Conservation (phyloP, 2,797 vertebrate species). For the Thripadectes ignobilis region DNA sequence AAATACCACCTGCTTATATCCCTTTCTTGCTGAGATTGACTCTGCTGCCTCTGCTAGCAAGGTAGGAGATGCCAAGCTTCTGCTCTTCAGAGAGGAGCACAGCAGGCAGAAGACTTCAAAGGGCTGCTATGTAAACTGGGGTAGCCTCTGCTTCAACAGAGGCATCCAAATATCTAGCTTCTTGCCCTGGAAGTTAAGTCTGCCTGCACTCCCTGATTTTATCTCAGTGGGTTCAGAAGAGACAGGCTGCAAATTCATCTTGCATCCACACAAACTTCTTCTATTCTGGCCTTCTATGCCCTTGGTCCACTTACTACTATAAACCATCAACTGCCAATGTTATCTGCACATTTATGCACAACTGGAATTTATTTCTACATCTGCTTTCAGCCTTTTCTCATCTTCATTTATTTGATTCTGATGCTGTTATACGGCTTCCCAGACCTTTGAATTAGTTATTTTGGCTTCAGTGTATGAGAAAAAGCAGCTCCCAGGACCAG, state of each 20-base stretch:
- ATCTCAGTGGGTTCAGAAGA: not conserved
- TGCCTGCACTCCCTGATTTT: not conserved
- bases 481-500: not conserved
- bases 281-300: not conserved
- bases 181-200: not conserved
- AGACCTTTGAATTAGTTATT: not conserved
- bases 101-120: not conserved
- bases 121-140: not conserved
- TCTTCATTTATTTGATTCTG: not conserved
- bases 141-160: not conserved
- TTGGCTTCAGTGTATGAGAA: not conserved
- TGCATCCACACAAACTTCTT: not conserved
- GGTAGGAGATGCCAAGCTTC: not conserved
- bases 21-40: not conserved
- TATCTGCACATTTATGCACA: not conserved
- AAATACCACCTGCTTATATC: not conserved
- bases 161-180: not conserved
- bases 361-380: not conserved
- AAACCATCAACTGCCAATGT: not conserved
- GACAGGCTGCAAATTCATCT: not conserved
- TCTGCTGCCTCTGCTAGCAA: not conserved
- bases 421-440: not conserved
- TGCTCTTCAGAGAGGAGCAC: not conserved
- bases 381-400: not conserved
- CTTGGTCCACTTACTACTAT: not conserved